Evolutionary conservation across 1,140 invertebrate genomes (phyloP).

Genomic region (Callitettix versicolor): DNA sequence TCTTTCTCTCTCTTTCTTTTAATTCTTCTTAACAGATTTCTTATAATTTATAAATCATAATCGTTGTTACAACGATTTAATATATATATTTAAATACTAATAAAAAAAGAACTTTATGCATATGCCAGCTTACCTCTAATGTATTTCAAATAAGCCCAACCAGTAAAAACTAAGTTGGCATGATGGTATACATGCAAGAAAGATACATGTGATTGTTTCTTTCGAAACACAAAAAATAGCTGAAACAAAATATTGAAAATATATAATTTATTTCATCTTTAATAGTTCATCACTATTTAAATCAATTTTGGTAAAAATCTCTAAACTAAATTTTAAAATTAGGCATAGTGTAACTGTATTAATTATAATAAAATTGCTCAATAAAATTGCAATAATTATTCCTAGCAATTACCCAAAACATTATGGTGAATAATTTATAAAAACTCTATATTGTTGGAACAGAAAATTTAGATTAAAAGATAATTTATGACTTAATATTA

Average conservation of each 20-base stretch:
- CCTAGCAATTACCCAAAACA: too few relatives aligned
- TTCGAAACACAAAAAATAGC: conserved; percentile 51
- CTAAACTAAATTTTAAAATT: background rate
- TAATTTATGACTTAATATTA: background rate
- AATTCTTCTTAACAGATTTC: too few relatives aligned
- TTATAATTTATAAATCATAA: too few relatives aligned
- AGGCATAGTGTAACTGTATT: background rate
- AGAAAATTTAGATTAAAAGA: background rate
- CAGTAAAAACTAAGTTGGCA: conserved; percentile 38
- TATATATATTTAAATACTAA: too few relatives aligned
- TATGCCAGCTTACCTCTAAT: conserved; percentile 31
- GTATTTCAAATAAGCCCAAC: conserved; percentile 39
- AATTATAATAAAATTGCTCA: too few relatives aligned
- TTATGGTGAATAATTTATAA: too few relatives aligned
- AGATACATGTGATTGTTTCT: conserved; percentile 48
- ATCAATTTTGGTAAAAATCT: background rate
- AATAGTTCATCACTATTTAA: too few relatives aligned
- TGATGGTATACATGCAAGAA: conserved; percentile 55
- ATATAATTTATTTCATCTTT: background rate
- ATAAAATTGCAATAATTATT: too few relatives aligned
- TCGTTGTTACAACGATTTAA: too few relatives aligned
- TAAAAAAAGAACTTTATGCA: background rate
- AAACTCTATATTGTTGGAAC: too few relatives aligned
- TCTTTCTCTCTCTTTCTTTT: too few relatives aligned
- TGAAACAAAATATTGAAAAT: conserved; percentile 28